Evolutionary conservation across 2,113 vertebrate genomes (phyloP).

Genomic region (Archocentrus centrarchus): DNA sequence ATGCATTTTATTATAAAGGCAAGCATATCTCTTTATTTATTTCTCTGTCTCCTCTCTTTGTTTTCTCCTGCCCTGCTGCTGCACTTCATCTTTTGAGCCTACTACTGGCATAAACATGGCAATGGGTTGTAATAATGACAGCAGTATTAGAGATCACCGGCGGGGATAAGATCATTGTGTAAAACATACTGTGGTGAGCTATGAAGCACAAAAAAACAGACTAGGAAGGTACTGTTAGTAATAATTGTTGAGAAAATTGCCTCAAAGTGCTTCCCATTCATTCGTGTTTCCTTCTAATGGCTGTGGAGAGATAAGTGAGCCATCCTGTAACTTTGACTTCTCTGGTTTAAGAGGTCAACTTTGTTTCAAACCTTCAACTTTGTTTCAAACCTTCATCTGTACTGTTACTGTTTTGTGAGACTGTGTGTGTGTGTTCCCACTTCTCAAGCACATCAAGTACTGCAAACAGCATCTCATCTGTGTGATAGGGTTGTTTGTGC

Average conservation of each 20-base stretch:
- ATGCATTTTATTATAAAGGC: conserved; percentile 1
- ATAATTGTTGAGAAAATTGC: conserved; percentile 61
- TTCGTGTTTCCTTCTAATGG: conserved; percentile 37
- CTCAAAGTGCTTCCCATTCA: conserved; percentile 41
- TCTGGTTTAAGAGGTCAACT: conserved; percentile 7
- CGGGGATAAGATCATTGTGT: conserved; percentile 45
- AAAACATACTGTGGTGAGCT: conserved; percentile 43
- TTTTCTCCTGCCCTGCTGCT: conserved; percentile 4
- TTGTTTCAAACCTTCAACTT: conserved; percentile 11
- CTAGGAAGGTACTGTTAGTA: background rate
- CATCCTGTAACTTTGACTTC: conserved; percentile 29
- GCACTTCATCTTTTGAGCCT: conserved; percentile 9
- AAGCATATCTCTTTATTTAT: background rate
- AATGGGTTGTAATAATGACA: conserved; percentile 40
- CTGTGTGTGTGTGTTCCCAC: background rate
- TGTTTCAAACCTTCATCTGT: conserved; percentile 15
- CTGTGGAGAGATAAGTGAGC: conserved; percentile 39
- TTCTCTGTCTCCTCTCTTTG: background rate
- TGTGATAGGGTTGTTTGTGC: background rate
- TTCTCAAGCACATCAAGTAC: conserved; percentile 1
- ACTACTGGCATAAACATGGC: background rate
- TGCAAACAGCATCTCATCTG: conserved; percentile 29
- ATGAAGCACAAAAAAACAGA: conserved; percentile 41
- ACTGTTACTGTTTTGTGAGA: background rate
- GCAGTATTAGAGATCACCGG: conserved; percentile 50